A percentile compares a stretch with the other conserved stretches of the same genome.
Conservation (phyloP, 2,888 invertebrate species). For the Odontomyia ornata region DNA sequence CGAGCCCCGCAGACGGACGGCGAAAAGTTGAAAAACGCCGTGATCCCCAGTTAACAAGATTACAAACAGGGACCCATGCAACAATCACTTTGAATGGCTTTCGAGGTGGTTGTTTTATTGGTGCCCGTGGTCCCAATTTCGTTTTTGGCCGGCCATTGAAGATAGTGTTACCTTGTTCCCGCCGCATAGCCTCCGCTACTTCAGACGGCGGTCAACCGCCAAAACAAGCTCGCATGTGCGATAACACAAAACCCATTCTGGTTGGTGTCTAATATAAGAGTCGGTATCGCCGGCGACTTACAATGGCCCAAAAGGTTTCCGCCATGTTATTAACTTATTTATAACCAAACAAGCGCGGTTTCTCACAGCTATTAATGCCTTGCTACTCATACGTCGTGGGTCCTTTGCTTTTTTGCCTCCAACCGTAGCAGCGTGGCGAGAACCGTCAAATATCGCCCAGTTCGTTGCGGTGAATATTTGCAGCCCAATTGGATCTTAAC, state of each 20-base stretch:
- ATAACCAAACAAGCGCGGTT: slow-evolving; percentile 59
- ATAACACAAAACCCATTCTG: slow-evolving; percentile 46
- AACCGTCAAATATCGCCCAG: slow-evolving; percentile 35
- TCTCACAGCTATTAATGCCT: slow-evolving; percentile 52
- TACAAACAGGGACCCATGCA: slow-evolving; percentile 34
- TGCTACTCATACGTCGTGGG: slow-evolving; percentile 47
- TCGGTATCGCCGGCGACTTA: slow-evolving; percentile 41
- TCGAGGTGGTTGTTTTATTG: slow-evolving; percentile 42
- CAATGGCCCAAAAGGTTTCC: slow-evolving; percentile 55
- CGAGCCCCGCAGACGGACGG: slow-evolving; percentile 39
- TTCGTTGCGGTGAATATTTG: not conserved
- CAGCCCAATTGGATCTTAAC: slow-evolving; percentile 19
- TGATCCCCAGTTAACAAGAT: slow-evolving; percentile 43
- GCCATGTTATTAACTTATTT: slow-evolving; percentile 66
- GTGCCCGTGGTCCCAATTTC: slow-evolving; percentile 40
- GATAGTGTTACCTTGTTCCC: slow-evolving; percentile 40
- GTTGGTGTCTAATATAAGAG: slow-evolving; percentile 39
- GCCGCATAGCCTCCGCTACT: not conserved
- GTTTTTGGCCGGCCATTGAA: slow-evolving; percentile 40
- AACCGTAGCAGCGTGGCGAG: not conserved
- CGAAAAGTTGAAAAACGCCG: slow-evolving; percentile 23
- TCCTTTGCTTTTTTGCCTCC: slow-evolving; percentile 41
- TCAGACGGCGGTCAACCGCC: slow-evolving; percentile 29
- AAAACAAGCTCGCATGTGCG: slow-evolving; percentile 44
- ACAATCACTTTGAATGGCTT: slow-evolving; percentile 44